Evolutionary conservation across 2,797 vertebrate genomes (phyloP), one percentile per base, ranked within the genome.

Genomic region (Pristis pectinata): DNA sequence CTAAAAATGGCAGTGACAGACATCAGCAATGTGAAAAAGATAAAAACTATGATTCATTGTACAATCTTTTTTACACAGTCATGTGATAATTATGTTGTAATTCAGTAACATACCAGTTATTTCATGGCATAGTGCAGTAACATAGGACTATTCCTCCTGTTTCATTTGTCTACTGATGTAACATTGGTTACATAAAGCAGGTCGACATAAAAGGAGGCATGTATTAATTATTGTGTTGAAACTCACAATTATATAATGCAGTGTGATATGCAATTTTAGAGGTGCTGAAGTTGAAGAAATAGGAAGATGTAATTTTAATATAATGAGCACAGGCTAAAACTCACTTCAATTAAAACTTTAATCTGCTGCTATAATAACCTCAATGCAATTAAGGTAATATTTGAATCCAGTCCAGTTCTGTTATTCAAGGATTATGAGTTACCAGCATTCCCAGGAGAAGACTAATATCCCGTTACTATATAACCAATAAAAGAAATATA

Each of bases 231-330:
- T 94, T 19, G 5, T 74, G 27, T 7, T 94, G 44, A 53, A 76
- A 56, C 72, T 74, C 10, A 76, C 72, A 22, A 56, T 76, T 76
- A 94, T 49, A 94, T 76, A 72, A 34, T 9, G 44, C n/a, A 1
- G 70, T 95, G 67, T 96, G 97, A 97, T 96, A 97, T 96, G 95
- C 95, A 96, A 96, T 97, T 96, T 97, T 95, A 97, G 95, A 96
- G 95, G 96, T 96, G 96, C 96, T 97, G 97, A 96, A 97, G 97
- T 96, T 97, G 97, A 96, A 96, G 96, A 96, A 96, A 97, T 96
- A 97, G 96, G 96, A 96, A 97, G 96, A 97, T 70, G 97, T 97
- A 97, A 97, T 97, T 97, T 95, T 97, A 97, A 97, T 97, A 97
- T 97, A 97, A 53, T 72, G 67, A 72, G 24, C 67, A 44, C 44